Evolutionary conservation across 2,113 vertebrate species (phyloP), one percentile per base, ranked within the genome.

Genomic region (Apus apus): DNA sequence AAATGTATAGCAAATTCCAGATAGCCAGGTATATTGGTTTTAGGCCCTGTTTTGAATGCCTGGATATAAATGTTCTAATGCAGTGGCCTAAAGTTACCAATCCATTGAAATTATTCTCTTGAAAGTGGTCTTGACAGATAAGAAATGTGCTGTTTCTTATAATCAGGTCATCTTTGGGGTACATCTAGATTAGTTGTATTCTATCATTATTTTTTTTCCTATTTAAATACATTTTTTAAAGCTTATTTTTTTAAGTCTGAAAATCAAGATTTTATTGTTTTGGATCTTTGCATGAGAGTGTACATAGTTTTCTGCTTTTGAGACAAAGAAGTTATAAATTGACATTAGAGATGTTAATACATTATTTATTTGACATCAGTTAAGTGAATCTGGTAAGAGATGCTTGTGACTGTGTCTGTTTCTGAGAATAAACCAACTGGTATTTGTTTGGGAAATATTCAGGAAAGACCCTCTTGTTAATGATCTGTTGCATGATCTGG

Each of bases 401-500:
- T 95, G 90, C 92, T 70, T 94, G 60, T 81, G 94, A 94, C 92
- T 94, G 80, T 96, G 78, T 90, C 89, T 96, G 72, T 83, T 91
- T 70, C 92, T 96, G 86, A 94, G 91, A 97, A 97, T 93, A 97
- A 97, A 96, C 85, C 97, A 97, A 96, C 96, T 98, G 97, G 86
- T 95, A 96, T 98, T 98, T 98, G 91, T 97, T 97, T 96, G 97
- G 93, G 75, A 94, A 96, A 73, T 46, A 48, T 95, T 97, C 89
- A 2, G 88, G 97, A 90, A 96, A 97, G 92, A 97, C 84, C 79
- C 93, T 96, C 93, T 90, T 83, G 72, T 92, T 98, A 96, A 98
- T 97, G 96, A 97, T 96, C 95, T 92, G 90, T 92, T 96, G 96
- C 96, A 92, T 93, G 93, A 97, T 97, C 85, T 95, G 91, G 83